Evolutionary conservation across 2,113 vertebrate genomes (phyloP).

Genomic region (Chloroceryle aenea): DNA sequence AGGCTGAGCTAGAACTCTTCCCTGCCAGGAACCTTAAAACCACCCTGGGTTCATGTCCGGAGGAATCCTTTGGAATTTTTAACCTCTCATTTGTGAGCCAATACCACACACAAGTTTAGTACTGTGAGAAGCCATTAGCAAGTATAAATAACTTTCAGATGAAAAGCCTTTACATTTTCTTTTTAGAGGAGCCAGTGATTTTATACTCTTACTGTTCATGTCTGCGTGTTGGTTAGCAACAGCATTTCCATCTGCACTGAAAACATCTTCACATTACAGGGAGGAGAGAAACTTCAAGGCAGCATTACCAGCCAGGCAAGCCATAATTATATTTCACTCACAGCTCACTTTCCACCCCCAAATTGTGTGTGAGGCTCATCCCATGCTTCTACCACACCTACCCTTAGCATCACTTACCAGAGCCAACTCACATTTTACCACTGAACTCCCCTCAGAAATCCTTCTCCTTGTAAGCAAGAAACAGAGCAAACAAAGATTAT

Average conservation of each 20-base stretch:
- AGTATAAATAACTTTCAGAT: not conserved
- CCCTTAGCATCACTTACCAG: not conserved
- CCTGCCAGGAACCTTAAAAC: not conserved
- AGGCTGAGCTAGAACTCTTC: not conserved
- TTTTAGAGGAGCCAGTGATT: not conserved
- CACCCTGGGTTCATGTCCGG: not conserved
- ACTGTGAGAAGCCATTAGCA: not conserved
- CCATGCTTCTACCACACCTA: constrained; percentile 3
- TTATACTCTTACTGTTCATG: not conserved
- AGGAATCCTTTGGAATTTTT: constrained; percentile 42
- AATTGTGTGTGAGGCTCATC: constrained; percentile 42
- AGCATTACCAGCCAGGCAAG: constrained; percentile 55
- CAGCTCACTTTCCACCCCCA: not conserved
- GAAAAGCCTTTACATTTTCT: not conserved
- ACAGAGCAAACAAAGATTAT: not conserved
- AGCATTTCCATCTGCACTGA: constrained; percentile 57
- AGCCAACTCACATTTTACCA: not conserved
- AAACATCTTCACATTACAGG: constrained; percentile 51
- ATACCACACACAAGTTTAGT: not conserved
- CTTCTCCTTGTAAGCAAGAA: not conserved
- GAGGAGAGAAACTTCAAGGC: constrained; percentile 59
- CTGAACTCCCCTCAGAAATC: not conserved
- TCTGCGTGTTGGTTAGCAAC: constrained; percentile 58
- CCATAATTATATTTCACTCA: constrained; percentile 71
- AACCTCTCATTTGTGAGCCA: constrained; percentile 38